A percentile compares a stretch with the other conserved stretches of the same genome.
Conservation (phyloP, 2,888 invertebrate species). For the Coelogynopora nodosa region DNA sequence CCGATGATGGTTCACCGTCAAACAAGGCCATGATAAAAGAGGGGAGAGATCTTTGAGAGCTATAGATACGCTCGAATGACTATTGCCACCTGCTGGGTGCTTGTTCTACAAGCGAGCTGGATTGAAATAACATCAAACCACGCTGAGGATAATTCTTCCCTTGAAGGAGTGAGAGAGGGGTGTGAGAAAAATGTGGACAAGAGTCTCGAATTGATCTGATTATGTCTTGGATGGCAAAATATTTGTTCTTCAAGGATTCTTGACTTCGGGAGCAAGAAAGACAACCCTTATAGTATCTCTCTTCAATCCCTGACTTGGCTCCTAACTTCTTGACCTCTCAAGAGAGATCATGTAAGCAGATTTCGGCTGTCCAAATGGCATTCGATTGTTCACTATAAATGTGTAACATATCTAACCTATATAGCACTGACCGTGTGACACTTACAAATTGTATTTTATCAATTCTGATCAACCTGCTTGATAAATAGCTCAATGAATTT, state of each 20-base stretch:
- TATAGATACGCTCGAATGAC: not conserved
- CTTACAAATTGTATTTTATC: not conserved
- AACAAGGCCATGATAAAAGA: not conserved
- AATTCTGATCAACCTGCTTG: too few relatives aligned
- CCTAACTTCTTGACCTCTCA: not conserved
- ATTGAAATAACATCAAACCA: slow-evolving; percentile 21
- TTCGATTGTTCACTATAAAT: not conserved
- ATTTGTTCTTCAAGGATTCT: not conserved
- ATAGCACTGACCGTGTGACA: not conserved
- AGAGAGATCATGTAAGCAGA: not conserved
- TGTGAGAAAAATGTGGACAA: not conserved
- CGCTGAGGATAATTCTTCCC: not conserved
- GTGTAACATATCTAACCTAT: too few relatives aligned
- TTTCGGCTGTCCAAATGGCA: not conserved
- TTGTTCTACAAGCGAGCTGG: not conserved
- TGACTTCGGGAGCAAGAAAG: not conserved
- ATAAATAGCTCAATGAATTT: too few relatives aligned
- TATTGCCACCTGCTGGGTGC: not conserved
- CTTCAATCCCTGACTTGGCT: not conserved
- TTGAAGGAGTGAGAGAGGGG: not conserved
- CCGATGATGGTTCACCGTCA: not conserved
- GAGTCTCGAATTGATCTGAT: not conserved
- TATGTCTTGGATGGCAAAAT: not conserved
- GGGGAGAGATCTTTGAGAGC: not conserved
- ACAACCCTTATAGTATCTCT: not conserved